These are phyloP conservation scores for Aptenodytes forsteri DNA, from an alignment of 2,113 vertebrate species.

Conservation along the genomic window DNA sequence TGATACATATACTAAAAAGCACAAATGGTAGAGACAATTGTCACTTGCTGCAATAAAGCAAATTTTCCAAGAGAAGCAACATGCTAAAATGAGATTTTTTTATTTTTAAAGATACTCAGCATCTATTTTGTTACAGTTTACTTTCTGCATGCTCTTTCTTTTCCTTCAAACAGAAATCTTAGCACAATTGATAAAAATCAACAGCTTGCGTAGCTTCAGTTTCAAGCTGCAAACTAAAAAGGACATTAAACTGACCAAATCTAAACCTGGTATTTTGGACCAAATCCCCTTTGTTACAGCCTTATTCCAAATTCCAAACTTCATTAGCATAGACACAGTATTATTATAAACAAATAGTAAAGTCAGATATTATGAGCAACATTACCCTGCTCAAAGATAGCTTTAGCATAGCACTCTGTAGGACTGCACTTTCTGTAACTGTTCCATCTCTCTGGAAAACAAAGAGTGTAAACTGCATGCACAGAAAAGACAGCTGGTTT, in stretches of 20 bases:
- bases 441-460: background rate
- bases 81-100: background rate
- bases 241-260: background rate
- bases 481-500: background rate
- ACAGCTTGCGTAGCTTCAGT: background rate
- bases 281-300: background rate
- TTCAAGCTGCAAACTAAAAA: background rate
- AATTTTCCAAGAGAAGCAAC: background rate
- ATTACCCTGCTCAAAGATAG: background rate
- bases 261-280: background rate
- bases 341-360: background rate
- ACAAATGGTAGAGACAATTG: background rate
- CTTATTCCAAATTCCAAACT: background rate
- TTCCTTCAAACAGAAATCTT: background rate
- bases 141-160: background rate
- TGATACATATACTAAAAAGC: background rate
- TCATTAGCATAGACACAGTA: background rate
- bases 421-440: background rate
- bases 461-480: background rate
- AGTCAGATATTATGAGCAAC: background rate
- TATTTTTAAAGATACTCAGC: background rate
- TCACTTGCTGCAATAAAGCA: background rate
- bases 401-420: background rate
- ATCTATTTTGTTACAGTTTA: background rate
- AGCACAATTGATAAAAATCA: background rate